phyloP scores from a whole-genome alignment of 2,888 invertebrate species.

The Cephonodes hylas region DNA sequence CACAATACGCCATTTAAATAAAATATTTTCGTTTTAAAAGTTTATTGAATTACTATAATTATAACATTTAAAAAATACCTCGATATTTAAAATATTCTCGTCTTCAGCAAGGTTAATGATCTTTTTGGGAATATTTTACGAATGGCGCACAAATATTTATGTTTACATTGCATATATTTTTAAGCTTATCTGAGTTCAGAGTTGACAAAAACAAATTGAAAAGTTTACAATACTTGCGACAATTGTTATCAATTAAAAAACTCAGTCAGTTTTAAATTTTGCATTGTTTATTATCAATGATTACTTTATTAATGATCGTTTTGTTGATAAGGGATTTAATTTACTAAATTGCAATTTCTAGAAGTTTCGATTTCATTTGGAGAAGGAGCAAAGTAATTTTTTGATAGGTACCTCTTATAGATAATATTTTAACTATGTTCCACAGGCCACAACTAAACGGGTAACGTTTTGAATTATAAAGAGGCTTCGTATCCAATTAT shows the following conservation, averaged over 20 bases:
- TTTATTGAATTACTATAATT: no score
- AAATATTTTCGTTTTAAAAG: no score
- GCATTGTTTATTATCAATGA: neutral
- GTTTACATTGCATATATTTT: neutral
- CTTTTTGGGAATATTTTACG: no score
- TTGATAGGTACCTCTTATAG: no score
- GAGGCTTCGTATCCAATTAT: no score
- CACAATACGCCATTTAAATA: no score
- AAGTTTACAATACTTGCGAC: neutral
- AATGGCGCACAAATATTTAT: neutral
- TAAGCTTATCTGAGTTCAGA: neutral
- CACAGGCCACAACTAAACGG: no score
- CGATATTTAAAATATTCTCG: no score
- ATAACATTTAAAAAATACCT: no score
- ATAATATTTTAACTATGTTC: neutral
- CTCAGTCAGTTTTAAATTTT: neutral
- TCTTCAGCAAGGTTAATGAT: no score
- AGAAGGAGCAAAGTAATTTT: neutral
- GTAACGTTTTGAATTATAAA: no score
- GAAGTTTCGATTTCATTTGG: neutral
- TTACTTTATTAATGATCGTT: neutral
- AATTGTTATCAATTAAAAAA: neutral
- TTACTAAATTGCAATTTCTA: neutral
- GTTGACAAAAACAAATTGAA: neutral
- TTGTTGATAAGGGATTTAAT: neutral